Base-by-base conservation (phyloP, 2,113 vertebrate genomes). In the Apodemus sylvaticus region DNA sequence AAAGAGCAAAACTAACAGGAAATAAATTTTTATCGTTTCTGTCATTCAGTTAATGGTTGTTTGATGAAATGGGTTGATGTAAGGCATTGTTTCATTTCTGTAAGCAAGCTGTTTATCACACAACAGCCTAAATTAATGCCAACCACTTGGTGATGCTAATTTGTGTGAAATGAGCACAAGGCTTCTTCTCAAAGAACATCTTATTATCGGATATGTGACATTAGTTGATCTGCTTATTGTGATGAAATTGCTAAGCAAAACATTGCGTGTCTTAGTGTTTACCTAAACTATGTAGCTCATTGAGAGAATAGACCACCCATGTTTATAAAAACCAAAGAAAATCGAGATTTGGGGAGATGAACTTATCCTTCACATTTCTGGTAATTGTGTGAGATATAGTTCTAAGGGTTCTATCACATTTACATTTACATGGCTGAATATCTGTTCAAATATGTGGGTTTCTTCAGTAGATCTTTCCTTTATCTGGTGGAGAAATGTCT, bases 321-420 rank as follows among this genome's bases (percentile, higher is more conserved):
- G 3, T 60, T 88, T 62, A 53, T n/a, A 82, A 74, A 17, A 62
- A 17, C 31, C 16, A 55, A 92, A 96, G 90, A 96, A 90, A 26
- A 14, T 51, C 34, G 42, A 86, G 60, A 5, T 77, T 87, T 31
- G 34, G 26, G 14, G 17, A 62, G 70, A 85, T 7, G 71, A 16
- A 64, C 1, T 24, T 36, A 17, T 58, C 3, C 17, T 8, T 95
- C 60, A 66, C 24, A 53, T 45, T 79, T 77, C 62, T 53, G 94
- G 2, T 81, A 81, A 83, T 76, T 88, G 78, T 94, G 34, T 24
- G 20, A 90, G 3, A 39, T 53, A 34, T 10, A 4, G 5, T 77
- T 89, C 14, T 83, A 48, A 73, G 12, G 13, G 53, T 53, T 31
- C 53, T 34, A 6, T 78, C 16, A 58, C 17, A 60, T 66, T 51